Base-by-base conservation (phyloP, 2,888 invertebrate species). In the Barypeithes pellucidus region DNA sequence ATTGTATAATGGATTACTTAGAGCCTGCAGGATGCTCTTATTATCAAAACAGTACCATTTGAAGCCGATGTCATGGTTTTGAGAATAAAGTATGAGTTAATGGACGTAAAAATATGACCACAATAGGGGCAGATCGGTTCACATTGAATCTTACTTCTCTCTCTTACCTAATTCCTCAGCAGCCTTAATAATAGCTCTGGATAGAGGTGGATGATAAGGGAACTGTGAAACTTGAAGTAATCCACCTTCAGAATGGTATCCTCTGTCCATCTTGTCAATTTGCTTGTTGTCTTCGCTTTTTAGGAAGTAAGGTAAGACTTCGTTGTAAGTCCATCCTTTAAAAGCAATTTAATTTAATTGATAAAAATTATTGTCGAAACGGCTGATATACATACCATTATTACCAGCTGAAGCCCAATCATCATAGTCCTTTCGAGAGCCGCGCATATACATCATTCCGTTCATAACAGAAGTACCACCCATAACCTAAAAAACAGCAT, bases 381-480 rank as follows among this genome's bases (percentile, higher is more conserved):
- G n/a, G 12, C 29, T 8, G n/a, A 36, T 41, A 45, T 18, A 45
- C 59, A 14, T 20, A 73, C 73, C 96, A 11, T 91, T 90, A 85
- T 95, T 95, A 8, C 97, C 97, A 73, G 92, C 88, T 0, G 90
- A 91, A 0, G 94, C 94, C 97, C 97, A 97, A 74, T 90, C 89
- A 83, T 97, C 95, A 86, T 92, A 97, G 86, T 97, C 97, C 74
- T 91, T 91, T 22, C 93, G 90, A 70, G 95, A 92, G 0, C 97
- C 97, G 24, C 97, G 89, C 77, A 97, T 94, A 86, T 97, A 97
- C 91, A 95, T 96, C 97, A 98, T 98, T 20, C 97, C 97, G 85
- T 98, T 98, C 88, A 97, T 90, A 0, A 95, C 95, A 14, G 96
- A 96, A 0, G 96, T 96, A 0, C 97, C 97, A 5, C 97, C 97